Conservation (phyloP, 2,113 vertebrate species). For the Pristiophorus japonicus region DNA sequence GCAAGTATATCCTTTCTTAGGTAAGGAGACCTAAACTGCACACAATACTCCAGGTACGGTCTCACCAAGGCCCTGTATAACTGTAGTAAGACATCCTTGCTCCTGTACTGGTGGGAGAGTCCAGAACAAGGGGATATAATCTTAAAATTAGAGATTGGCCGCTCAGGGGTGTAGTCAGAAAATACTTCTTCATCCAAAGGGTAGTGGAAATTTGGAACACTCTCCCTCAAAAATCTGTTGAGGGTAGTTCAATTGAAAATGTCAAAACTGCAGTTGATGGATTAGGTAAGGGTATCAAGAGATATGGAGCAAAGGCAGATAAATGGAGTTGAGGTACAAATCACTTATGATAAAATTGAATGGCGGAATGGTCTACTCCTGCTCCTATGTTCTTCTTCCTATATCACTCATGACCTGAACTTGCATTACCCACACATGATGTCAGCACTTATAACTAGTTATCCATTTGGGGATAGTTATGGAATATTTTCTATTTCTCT, state of each 20-base stretch:
- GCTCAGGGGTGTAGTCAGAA: not conserved
- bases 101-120: not conserved
- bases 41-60: no score
- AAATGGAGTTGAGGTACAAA: not conserved
- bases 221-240: not conserved
- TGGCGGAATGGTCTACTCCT: not conserved
- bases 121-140: not conserved
- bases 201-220: not conserved
- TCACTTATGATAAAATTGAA: not conserved
- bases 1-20: no score
- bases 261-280: not conserved
- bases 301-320: not conserved
- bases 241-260: not conserved
- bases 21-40: no score
- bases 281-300: not conserved
- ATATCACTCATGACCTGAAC: not conserved
- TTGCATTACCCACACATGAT: not conserved
- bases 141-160: not conserved
- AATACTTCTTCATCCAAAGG: not conserved
- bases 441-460: not conserved
- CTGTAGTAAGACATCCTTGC: no score
- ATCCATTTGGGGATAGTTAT: not conserved
- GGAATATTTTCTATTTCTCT: not conserved
- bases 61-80: no score
- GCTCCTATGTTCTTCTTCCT: not conserved